Evolutionary conservation across 2,888 invertebrate genomes (phyloP).

Genomic region (Eilema sororculum): DNA sequence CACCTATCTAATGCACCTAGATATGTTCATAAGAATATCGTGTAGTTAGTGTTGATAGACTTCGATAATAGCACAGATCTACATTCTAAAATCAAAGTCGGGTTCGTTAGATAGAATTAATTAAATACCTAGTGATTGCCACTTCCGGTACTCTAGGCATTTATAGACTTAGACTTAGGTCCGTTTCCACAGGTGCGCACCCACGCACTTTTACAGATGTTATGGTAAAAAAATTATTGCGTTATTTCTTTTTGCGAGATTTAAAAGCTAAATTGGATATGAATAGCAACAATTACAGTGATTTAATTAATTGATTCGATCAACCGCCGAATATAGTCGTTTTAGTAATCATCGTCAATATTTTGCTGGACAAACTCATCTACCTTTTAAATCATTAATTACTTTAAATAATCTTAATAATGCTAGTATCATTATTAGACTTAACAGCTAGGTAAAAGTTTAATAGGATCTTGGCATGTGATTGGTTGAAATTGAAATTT

Average conservation of each 20-base stretch:
- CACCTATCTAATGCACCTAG: constrained; percentile 33
- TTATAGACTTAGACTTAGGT: background rate
- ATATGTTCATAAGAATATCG: constrained; percentile 14
- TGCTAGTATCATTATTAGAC: constrained; percentile 31
- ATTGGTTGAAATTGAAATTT: constrained; percentile 71
- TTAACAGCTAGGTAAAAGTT: constrained; percentile 44
- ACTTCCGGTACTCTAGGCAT: constrained; percentile 1
- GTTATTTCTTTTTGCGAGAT: background rate
- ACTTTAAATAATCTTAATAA: constrained; percentile 6
- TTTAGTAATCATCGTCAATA: background rate
- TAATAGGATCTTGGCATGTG: constrained; percentile 55
- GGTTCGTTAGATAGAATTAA: background rate
- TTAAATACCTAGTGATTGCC: background rate
- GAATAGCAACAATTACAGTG: background rate
- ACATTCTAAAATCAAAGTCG: constrained; percentile 5
- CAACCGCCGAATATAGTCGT: background rate
- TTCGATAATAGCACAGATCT: constrained; percentile 3
- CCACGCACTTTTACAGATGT: background rate
- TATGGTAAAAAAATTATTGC: background rate
- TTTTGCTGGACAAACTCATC: background rate
- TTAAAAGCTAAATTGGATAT: background rate
- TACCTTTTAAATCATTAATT: background rate
- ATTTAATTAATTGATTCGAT: no score
- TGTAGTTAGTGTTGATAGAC: constrained; percentile 10
- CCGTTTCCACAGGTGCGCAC: background rate